phyloP scores from a whole-genome alignment of 2,113 vertebrate genomes.

The Lophochroa leadbeateri region DNA sequence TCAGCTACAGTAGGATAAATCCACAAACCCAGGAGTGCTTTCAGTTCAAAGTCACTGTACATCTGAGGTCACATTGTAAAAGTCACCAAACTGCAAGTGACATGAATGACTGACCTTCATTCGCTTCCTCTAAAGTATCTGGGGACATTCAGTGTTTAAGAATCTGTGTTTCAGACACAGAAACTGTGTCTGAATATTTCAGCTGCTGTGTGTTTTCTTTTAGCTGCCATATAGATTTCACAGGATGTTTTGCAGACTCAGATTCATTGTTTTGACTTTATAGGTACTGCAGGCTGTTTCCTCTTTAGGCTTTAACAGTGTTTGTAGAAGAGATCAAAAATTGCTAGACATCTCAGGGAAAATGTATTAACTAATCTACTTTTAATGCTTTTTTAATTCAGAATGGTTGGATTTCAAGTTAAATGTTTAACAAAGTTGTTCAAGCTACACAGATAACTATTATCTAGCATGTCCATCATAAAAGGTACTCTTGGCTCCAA shows the following conservation, averaged over 20 bases:
- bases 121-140: background rate
- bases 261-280: background rate
- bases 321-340: background rate
- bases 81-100: background rate
- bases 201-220: background rate
- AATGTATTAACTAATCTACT: background rate
- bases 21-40: background rate
- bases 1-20: background rate
- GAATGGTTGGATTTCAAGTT: background rate
- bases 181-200: background rate
- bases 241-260: slow-evolving; percentile 16
- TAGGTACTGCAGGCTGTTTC: background rate
- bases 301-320: background rate
- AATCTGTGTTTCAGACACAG: background rate
- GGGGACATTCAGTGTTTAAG: background rate
- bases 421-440: background rate
- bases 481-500: background rate
- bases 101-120: background rate
- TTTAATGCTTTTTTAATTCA: background rate
- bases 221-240: background rate
- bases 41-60: background rate
- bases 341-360: background rate
- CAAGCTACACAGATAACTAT: background rate
- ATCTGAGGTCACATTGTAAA: background rate
- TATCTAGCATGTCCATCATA: background rate